Conservation (phyloP, 1,140 invertebrate genomes). For the Trachymyrmex cornetzi region DNA sequence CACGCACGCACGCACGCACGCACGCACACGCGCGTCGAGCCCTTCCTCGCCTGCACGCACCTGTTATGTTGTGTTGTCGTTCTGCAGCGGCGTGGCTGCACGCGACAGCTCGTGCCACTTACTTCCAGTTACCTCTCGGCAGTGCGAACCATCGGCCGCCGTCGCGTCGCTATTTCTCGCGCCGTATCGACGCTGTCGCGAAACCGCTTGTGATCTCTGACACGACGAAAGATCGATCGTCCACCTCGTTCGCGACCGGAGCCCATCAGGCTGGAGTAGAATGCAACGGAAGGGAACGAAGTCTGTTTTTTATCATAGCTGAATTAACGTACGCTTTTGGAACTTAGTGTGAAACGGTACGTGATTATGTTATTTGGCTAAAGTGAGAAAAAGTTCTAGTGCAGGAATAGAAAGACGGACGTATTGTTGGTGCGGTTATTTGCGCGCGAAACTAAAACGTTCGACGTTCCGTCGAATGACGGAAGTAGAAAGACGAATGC, state of each 20-base stretch:
- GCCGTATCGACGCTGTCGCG: conserved; percentile 26
- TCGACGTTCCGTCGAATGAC: neutral
- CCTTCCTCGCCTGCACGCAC: conserved; percentile 71
- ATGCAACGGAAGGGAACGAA: neutral
- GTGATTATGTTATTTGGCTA: too few relatives aligned
- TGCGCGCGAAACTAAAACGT: neutral
- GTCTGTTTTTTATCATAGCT: too few relatives aligned
- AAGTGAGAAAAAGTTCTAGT: too few relatives aligned
- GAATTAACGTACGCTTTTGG: too few relatives aligned
- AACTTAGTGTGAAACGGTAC: too few relatives aligned
- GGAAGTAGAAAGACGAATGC: neutral
- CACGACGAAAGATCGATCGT: conserved; percentile 33
- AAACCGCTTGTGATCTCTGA: neutral
- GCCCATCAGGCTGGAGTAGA: conserved; percentile 13
- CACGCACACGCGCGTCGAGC: conserved; percentile 1
- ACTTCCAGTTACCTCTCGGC: conserved; percentile 61
- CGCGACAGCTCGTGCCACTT: conserved; percentile 79
- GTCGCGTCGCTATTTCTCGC: conserved; percentile 36
- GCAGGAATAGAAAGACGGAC: too few relatives aligned
- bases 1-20: conserved; percentile 5
- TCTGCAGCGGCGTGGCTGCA: conserved; percentile 62
- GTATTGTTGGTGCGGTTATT: neutral
- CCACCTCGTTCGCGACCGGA: neutral
- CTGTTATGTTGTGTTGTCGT: conserved; percentile 71
- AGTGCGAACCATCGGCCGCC: conserved; percentile 24